Base-by-base conservation (phyloP, 2,888 invertebrate species). In the Ochropleura plecta region DNA sequence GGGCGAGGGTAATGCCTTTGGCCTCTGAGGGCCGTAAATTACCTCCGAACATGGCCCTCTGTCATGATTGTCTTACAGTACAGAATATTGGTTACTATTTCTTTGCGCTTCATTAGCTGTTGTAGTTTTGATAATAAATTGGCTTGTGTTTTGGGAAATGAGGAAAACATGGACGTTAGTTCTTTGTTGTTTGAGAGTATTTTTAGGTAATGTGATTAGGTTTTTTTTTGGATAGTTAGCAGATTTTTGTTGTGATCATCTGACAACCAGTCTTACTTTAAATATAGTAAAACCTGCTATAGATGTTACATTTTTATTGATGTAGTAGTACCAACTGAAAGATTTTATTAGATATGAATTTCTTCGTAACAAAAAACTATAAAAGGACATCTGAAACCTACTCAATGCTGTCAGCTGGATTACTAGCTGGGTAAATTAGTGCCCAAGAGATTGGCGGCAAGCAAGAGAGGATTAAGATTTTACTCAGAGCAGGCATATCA, bases 1-100 rank as follows among this genome's bases (percentile, higher is more conserved):
- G 87, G 82, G 73, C 81, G 80, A 78, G 77, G 84, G 85, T 84
- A 86, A 84, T 84, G 85, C 85, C 81, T 86, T 78, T 87, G 87
- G 81, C 83, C 86, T 87, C 85, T 66, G 82, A 81, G 79, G 77
- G 81, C 85, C 88, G 90, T 92, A 92, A 92, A 92, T 92, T 91
- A 92, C 90, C 89, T 88, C 86, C 60, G 83, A 87, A 83, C 86
- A 81, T 69, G 83, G 77, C 85, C 86, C 87, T 89, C 88, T 90
- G 89, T 89, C 91, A 89, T 89, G 88, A 89, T 88, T 90, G 90
- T 87, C 88, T 89, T 86, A 82, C 73, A 76, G 78, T 78, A 85
- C 69, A 65, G 69, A 73, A 86, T 79, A 81, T 86, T 86, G 86
- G 86, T 85, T 77, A 83, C 74, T 76, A 83, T 86, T 76, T 80